phyloP scores from a whole-genome alignment of 2,113 vertebrate genomes.

The Leucopsar rothschildi region DNA sequence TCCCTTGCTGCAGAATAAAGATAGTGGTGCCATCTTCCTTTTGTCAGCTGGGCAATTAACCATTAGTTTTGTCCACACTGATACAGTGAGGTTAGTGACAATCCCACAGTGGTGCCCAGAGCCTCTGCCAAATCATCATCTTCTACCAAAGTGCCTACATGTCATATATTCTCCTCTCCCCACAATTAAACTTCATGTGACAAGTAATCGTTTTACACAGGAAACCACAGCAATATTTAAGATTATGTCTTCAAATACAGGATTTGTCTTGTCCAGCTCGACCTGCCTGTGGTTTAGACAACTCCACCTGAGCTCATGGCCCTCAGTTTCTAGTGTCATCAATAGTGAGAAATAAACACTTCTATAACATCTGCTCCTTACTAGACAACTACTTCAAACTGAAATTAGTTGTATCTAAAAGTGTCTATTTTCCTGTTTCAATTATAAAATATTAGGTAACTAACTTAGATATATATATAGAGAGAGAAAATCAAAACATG shows the following conservation, averaged over 20 bases:
- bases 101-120: not conserved
- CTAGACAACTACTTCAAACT: not conserved
- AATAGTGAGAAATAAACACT: not conserved
- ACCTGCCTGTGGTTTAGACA: not conserved
- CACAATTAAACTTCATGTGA: not conserved
- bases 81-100: not conserved
- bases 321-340: not conserved
- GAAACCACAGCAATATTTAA: not conserved
- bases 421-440: not conserved
- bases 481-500: not conserved
- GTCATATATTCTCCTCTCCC: not conserved
- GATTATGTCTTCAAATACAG: not conserved
- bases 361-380: not conserved
- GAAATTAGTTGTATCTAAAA: not conserved
- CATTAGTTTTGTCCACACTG: not conserved
- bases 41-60: not conserved
- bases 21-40: not conserved
- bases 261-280: fast-evolving
- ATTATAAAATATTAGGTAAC: not conserved
- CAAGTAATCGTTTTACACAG: not conserved
- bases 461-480: not conserved
- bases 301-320: not conserved
- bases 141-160: not conserved
- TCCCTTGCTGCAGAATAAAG: not conserved
- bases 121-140: not conserved